Base-by-base conservation (phyloP, 2,888 invertebrate species). In the Criorhina ranunculi region DNA sequence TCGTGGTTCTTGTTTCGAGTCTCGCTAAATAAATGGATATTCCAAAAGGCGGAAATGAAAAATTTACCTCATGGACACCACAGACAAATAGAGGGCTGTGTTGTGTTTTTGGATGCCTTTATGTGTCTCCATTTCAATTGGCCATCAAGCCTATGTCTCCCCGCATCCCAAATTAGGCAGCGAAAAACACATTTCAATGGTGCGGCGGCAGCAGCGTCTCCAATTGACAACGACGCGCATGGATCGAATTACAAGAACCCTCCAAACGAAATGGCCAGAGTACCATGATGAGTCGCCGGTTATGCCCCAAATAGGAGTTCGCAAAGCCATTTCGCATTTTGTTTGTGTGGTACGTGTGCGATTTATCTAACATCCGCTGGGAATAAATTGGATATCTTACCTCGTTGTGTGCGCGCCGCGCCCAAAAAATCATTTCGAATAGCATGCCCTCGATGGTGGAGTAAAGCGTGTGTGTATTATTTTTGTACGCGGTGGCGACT, bases 231-330 rank as follows among this genome's bases (percentile, higher is more conserved):
- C 24, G 24, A 4, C 24, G 24, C 24, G 42, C 67, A 42, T 51
- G 51, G 51, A 67, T 67, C 53, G 53, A 53, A 67, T 67, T 67
- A 67, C 67, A 67, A 67, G 67, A 53, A 17, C 67, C 66, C 53
- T 67, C 29, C 19, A 19, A 6, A 8, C 24, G 5, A 7, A 37
- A 6, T 9, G 9, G 51, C 24, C 8, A 24, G 24, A 24, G 24
- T 24, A 24, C 24, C 24, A 24, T 24, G 24, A 24, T 24, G n/a
- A 42, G n/a, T 42, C 5, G 12, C 12, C 53, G 51, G 46, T 46
- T 46, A 62, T 62, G 46, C 46, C 62, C 62, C 62, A 46, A 62
- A 62, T 62, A 62, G 62, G 62, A 62, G 62, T 46, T 64, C 5
- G 46, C 64, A 53, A 53, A 53, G 53, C 53, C 53, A 64, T 64